phyloP scores from a whole-genome alignment of 92 coral and sea anemone genomes.

The Meandrina meandrites region DNA sequence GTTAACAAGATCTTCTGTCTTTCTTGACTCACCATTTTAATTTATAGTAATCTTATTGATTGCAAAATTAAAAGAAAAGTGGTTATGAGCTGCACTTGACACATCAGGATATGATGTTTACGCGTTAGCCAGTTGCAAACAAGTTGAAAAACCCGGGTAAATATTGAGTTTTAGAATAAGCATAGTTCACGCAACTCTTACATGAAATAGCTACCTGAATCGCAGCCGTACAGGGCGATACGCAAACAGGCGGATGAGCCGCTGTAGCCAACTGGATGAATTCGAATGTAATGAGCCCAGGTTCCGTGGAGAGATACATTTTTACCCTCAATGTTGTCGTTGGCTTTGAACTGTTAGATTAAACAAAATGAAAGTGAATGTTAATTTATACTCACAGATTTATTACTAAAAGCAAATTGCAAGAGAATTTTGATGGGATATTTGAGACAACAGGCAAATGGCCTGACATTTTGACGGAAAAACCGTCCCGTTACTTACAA shows the following conservation, averaged over 20 bases:
- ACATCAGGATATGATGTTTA: too few relatives aligned
- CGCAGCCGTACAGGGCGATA: slow-evolving; percentile 51
- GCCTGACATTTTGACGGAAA: too few relatives aligned
- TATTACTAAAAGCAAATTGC: background rate
- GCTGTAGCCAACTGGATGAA: slow-evolving; percentile 27
- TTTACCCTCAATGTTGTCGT: slow-evolving; percentile 26
- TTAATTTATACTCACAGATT: background rate
- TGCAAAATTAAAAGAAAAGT: too few relatives aligned
- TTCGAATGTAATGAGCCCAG: slow-evolving; percentile 40
- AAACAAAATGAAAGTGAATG: background rate
- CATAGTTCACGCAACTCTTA: background rate
- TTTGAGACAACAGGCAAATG: too few relatives aligned
- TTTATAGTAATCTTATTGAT: too few relatives aligned
- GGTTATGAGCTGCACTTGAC: too few relatives aligned
- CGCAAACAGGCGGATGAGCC: slow-evolving; percentile 37
- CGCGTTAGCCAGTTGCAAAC: too few relatives aligned
- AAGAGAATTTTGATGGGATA: too few relatives aligned
- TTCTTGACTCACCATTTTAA: too few relatives aligned
- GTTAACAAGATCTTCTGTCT: too few relatives aligned
- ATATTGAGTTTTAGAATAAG: background rate
- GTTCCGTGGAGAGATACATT: slow-evolving; percentile 33
- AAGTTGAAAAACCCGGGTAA: background rate
- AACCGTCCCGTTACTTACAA: too few relatives aligned
- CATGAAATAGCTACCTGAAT: slow-evolving; percentile 36
- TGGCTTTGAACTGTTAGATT: slow-evolving; percentile 22